A percentile compares a stretch with the other conserved stretches of the same genome.
phyloP scores from a whole-genome alignment of 2,888 invertebrate genomes.

The Malthinus flaveolus region DNA sequence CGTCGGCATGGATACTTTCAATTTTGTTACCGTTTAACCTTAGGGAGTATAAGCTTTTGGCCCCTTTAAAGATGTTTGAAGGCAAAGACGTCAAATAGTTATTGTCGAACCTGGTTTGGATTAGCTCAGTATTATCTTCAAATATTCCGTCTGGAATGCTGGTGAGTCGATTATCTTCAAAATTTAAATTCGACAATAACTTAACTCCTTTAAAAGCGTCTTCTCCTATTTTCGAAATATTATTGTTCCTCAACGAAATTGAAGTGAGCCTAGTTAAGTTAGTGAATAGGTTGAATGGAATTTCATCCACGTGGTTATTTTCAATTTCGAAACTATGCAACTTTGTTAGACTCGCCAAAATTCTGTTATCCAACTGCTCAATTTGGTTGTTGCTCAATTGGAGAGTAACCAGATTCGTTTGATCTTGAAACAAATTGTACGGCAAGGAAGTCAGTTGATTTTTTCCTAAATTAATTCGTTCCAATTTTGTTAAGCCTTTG shows the following conservation, averaged over 20 bases:
- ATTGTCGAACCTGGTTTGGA: background rate
- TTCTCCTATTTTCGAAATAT: background rate
- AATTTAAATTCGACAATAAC: background rate
- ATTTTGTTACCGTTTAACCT: constrained; percentile 9
- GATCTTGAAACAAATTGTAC: too few species aligned
- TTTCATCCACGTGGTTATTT: background rate
- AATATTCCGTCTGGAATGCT: constrained; percentile 4
- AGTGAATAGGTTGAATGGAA: background rate
- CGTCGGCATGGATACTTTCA: background rate
- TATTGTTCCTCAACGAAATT: constrained; percentile 1
- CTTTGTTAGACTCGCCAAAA: background rate
- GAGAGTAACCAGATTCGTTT: too few species aligned
- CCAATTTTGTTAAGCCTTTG: background rate
- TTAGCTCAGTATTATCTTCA: background rate
- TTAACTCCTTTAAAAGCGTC: constrained; percentile 1
- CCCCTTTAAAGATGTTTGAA: background rate
- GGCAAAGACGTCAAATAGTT: constrained; percentile 1
- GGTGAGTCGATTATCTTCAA: constrained; percentile 1
- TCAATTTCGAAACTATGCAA: background rate
- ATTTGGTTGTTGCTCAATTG: too few species aligned
- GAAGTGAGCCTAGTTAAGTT: background rate
- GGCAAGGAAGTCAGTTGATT: background rate
- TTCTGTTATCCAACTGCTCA: too few species aligned
- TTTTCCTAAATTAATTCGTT: background rate
- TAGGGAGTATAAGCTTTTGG: background rate